Evolutionary conservation across 2,888 invertebrate species (phyloP), one percentile per base, ranked within the genome.

Genomic region (Chrysina gloriosa): DNA sequence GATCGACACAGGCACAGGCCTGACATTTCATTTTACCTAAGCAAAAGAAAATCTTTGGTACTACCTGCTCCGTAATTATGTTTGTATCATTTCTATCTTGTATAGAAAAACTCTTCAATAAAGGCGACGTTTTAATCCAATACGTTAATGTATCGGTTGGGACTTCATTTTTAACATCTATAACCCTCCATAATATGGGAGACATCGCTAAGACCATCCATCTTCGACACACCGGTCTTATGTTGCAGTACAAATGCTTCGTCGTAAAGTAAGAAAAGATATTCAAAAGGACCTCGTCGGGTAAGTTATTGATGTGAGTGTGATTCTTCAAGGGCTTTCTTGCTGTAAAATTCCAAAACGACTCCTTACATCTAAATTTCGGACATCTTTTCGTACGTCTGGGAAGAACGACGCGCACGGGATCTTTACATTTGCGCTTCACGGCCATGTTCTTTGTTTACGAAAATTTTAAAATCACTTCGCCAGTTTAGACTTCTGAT

Each of bases 221-320:
- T 61, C 68, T 42, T 58, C 56, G 63, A 36, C 71, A 72, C 25
- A 73, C 73, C 16, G 68, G 65, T 29, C 72, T 61, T 1, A 71
- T 25, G 31, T 45, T 68, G 25, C 48, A 70, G 29, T 71, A 69
- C n/a, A 72, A 50, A n/a, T 74, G 73, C n/a, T 67, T 48, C 27
- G 64, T 47, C 1, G 68, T 21, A 5, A 74, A 65, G 27, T 65
- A 39, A 9, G 63, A 65, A 39, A 74, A 74, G 2, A 74, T 68
- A 11, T 64, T 66, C 11, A 64, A 39, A 2, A 74, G 42, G 5
- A 71, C 16, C 61, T 74, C 74, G 16, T 68, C 68, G 0, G 74
- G 74, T 31, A 74, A 36, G 7, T 65, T 63, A 6, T 36, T 23
- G 5, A 71, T 61, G 21, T 65, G 58, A 3, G 45, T 65, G 16